Conservation (phyloP, 2,888 invertebrate species). For the Leucania comma region DNA sequence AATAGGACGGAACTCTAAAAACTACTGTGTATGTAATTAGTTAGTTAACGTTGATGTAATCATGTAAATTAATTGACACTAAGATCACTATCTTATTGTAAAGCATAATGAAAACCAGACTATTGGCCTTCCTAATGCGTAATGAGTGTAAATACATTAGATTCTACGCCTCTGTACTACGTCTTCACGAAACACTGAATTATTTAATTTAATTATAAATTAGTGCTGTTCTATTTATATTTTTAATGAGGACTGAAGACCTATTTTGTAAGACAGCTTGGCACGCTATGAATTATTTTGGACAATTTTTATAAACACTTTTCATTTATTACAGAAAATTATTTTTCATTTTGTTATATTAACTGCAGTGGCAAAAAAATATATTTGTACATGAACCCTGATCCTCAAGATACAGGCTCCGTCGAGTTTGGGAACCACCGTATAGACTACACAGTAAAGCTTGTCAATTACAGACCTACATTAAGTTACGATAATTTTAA, state of each 20-base stretch:
- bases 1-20: constrained; percentile 39
- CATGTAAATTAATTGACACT: constrained; percentile 74
- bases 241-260: no score
- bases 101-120: constrained; percentile 71
- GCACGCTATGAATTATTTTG: neutral
- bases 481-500: no score
- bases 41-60: constrained; percentile 67
- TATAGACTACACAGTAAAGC: no score
- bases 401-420: no score
- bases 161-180: constrained; percentile 13
- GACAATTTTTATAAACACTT: no score
- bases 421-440: no score
- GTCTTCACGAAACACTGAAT: neutral
- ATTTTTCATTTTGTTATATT: no score
- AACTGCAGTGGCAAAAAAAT: no score
- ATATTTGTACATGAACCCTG: no score
- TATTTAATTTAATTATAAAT: neutral
- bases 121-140: constrained; percentile 73
- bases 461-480: no score
- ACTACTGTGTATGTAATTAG: constrained; percentile 64
- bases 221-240: neutral
- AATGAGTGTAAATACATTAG: constrained; percentile 48
- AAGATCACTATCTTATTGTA: constrained; percentile 77
- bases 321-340: neutral
- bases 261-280: neutral